Evolutionary conservation across 2,113 vertebrate genomes (phyloP).

Genomic region (Conger conger): DNA sequence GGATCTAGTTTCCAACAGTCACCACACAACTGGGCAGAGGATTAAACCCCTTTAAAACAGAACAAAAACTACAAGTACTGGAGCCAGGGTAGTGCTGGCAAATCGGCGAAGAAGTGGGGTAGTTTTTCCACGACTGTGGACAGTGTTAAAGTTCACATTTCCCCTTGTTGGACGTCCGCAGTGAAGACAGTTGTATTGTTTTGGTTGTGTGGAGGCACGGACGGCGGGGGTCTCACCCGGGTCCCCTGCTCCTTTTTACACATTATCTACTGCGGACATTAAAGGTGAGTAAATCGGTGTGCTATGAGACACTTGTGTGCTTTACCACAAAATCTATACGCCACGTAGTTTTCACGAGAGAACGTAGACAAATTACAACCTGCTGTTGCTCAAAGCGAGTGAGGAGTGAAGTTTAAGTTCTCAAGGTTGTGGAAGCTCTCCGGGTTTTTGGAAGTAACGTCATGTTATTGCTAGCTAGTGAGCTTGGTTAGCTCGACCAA

Average conservation of each 20-base stretch:
- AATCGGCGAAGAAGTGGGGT: slow-evolving; percentile 18
- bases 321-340: too few relatives aligned
- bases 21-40: slow-evolving; percentile 58
- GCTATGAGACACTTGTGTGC: too few relatives aligned
- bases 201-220: slow-evolving; percentile 74
- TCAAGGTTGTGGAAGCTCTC: neutral
- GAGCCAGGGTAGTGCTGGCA: slow-evolving; percentile 25
- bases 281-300: slow-evolving; percentile 77
- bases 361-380: slow-evolving; percentile 21
- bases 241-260: slow-evolving; percentile 59
- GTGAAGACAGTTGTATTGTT: slow-evolving; percentile 83
- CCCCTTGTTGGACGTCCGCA: slow-evolving; percentile 72
- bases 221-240: slow-evolving; percentile 71
- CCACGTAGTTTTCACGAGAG: slow-evolving; percentile 25
- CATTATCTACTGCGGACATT: slow-evolving; percentile 78
- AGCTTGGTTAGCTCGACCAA: neutral
- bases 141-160: slow-evolving; percentile 47
- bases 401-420: neutral
- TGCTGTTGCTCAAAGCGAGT: neutral
- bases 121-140: slow-evolving; percentile 29
- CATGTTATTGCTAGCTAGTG: neutral
- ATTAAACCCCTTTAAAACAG: slow-evolving; percentile 56
- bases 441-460: neutral
- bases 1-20: slow-evolving; percentile 73
- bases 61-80: slow-evolving; percentile 28